phyloP scores from a whole-genome alignment of 2,797 vertebrate species.

The Coluber constrictor region DNA sequence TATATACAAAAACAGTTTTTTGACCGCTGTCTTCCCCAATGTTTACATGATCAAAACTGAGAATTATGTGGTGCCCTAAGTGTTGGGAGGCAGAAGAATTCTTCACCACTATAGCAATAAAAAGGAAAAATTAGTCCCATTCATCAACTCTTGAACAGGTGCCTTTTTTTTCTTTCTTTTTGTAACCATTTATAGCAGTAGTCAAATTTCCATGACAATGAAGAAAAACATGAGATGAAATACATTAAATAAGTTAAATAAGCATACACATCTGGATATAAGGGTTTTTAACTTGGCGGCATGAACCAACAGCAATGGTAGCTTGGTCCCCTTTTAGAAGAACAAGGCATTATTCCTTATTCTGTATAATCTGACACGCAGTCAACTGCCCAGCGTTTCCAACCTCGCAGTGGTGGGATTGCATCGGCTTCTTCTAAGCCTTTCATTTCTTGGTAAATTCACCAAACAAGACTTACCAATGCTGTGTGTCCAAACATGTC shows the following conservation, averaged over 20 bases:
- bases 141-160: slow-evolving; percentile 48
- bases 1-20: slow-evolving; percentile 83
- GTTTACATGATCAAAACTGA: slow-evolving; percentile 62
- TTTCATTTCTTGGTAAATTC: slow-evolving; percentile 52
- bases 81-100: slow-evolving; percentile 61
- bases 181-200: slow-evolving; percentile 36
- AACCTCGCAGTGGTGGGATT: slow-evolving; percentile 22
- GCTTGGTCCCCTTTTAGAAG: slow-evolving; percentile 71
- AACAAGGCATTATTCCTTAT: slow-evolving; percentile 55
- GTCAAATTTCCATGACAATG: slow-evolving; percentile 59
- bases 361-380: slow-evolving; percentile 13
- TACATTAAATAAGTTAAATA: slow-evolving; percentile 76
- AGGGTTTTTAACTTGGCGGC: slow-evolving; percentile 58
- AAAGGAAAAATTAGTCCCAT: slow-evolving; percentile 62
- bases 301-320: slow-evolving; percentile 62
- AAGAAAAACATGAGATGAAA: slow-evolving; percentile 77
- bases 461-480: slow-evolving; percentile 39
- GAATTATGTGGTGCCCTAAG: slow-evolving; percentile 66
- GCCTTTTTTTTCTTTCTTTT: slow-evolving; percentile 29
- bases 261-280: slow-evolving; percentile 65
- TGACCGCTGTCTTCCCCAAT: slow-evolving; percentile 69
- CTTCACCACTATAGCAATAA: slow-evolving; percentile 73
- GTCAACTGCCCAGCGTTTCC: slow-evolving; percentile 20
- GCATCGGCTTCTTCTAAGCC: slow-evolving; percentile 31
- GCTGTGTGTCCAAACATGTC: neutral